Evolutionary conservation across 2,888 invertebrate species (phyloP).

Genomic region (Isoperla grammatica): DNA sequence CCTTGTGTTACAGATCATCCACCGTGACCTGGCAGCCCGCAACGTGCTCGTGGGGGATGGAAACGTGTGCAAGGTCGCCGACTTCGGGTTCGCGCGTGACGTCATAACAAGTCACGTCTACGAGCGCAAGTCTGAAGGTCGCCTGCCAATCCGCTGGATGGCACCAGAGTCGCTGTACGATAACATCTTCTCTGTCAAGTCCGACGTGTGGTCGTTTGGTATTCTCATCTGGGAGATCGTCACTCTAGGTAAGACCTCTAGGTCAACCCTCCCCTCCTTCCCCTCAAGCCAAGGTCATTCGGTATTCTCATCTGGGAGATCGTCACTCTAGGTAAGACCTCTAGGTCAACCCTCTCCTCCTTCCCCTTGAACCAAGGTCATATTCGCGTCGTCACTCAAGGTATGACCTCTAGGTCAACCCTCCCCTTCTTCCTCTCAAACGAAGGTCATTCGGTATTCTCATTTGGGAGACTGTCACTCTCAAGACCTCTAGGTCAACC

Average conservation of each 20-base stretch:
- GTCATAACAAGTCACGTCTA: constrained; percentile 84
- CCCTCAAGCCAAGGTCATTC: constrained; percentile 85
- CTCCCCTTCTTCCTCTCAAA: too few relatives aligned
- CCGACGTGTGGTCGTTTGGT: constrained; percentile 95
- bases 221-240: constrained; percentile 95
- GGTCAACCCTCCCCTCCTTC: too few relatives aligned
- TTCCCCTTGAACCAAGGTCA: too few relatives aligned
- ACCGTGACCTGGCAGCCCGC: constrained; percentile 83
- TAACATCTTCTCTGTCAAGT: constrained; percentile 88
- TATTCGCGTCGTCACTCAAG: constrained; percentile 81
- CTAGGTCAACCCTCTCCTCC: too few relatives aligned
- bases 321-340: constrained; percentile 63
- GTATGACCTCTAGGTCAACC: too few relatives aligned
- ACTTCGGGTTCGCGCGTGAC: constrained; percentile 90
- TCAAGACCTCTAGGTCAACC: too few relatives aligned
- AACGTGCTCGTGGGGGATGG: constrained; percentile 84
- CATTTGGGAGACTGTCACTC: constrained; percentile 93
- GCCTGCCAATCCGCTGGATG: constrained; percentile 84
- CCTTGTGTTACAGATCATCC: constrained; percentile 57
- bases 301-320: constrained; percentile 95
- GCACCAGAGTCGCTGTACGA: constrained; percentile 92
- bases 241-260: constrained; percentile 57
- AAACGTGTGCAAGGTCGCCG: constrained; percentile 85
- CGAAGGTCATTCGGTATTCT: constrained; percentile 95
- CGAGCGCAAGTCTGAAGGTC: constrained; percentile 79